phyloP scores from a whole-genome alignment of 1,140 invertebrate species.

The Bombus fervidus region DNA sequence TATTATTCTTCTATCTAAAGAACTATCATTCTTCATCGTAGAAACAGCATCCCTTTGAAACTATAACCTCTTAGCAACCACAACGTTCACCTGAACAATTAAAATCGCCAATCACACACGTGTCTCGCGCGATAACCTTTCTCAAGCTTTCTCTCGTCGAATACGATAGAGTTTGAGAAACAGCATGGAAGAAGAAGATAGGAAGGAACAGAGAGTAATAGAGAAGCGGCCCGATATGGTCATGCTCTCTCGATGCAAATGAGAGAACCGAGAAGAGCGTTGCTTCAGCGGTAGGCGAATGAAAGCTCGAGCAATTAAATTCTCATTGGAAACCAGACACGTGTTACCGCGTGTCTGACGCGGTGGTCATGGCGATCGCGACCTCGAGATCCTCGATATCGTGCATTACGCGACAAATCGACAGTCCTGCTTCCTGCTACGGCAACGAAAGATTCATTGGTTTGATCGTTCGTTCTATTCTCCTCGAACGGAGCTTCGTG shows the following conservation, averaged over 20 bases:
- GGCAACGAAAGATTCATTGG: no score
- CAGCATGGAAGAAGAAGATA: neutral
- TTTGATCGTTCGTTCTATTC: no score
- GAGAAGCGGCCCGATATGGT: conserved; percentile 74
- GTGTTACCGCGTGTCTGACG: conserved; percentile 77
- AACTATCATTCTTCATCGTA: neutral
- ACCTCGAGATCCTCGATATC: conserved; percentile 80
- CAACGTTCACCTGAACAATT: neutral
- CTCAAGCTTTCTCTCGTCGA: neutral
- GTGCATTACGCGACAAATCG: conserved; percentile 73
- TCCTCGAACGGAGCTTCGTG: no score
- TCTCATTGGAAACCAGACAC: conserved; percentile 78
- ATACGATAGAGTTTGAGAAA: neutral
- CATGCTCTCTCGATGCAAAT: conserved; percentile 73
- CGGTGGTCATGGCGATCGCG: conserved; percentile 76
- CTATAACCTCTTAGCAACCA: neutral
- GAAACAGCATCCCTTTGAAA: neutral
- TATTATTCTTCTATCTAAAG: no score
- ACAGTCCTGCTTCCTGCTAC: no score
- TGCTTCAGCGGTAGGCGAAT: conserved; percentile 57
- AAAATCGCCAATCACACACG: neutral
- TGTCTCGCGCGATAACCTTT: neutral
- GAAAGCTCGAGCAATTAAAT: conserved; percentile 78
- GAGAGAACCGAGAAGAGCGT: conserved; percentile 62
- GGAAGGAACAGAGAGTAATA: conserved; percentile 61